phyloP scores from a whole-genome alignment of 2,113 vertebrate species.

The Coregonus clupeaformis region DNA sequence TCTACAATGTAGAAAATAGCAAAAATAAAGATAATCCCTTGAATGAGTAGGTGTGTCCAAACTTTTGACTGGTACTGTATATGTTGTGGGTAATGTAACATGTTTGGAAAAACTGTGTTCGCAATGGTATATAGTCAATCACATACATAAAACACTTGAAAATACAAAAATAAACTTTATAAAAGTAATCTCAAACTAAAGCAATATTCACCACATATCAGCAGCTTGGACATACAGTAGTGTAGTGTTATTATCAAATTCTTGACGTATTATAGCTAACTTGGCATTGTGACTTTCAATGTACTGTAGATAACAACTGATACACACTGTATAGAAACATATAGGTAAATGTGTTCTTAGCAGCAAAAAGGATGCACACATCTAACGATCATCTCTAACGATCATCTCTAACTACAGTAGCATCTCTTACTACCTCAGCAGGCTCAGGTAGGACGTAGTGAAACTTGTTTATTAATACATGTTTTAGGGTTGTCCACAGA shows the following conservation, averaged over 20 bases:
- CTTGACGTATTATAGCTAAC: slow-evolving; percentile 64
- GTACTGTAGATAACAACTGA: neutral
- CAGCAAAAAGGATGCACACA: slow-evolving; percentile 48
- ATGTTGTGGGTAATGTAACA: slow-evolving; percentile 28
- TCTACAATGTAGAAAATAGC: no score
- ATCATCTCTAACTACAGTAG: no score
- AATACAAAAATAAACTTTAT: slow-evolving; percentile 75
- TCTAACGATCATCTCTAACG: neutral
- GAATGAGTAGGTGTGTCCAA: no score
- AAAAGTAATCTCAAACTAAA: slow-evolving; percentile 65
- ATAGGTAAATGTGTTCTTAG: slow-evolving; percentile 23
- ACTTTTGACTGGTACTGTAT: no score
- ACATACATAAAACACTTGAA: slow-evolving; percentile 48
- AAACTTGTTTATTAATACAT: neutral
- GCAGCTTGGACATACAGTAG: slow-evolving; percentile 70
- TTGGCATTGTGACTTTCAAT: slow-evolving; percentile 54
- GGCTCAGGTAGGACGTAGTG: neutral
- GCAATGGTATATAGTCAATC: slow-evolving; percentile 19
- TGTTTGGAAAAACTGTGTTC: slow-evolving; percentile 26
- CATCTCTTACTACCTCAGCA: neutral
- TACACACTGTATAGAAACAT: neutral
- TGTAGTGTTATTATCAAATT: slow-evolving; percentile 60
- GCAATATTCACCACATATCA: slow-evolving; percentile 64
- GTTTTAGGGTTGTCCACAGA: neutral
- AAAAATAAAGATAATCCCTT: no score